These are phyloP conservation scores for Lytechinus pictus DNA, from an alignment of 35 echinoderm and acorn worm species.

Conservation along the genomic window DNA sequence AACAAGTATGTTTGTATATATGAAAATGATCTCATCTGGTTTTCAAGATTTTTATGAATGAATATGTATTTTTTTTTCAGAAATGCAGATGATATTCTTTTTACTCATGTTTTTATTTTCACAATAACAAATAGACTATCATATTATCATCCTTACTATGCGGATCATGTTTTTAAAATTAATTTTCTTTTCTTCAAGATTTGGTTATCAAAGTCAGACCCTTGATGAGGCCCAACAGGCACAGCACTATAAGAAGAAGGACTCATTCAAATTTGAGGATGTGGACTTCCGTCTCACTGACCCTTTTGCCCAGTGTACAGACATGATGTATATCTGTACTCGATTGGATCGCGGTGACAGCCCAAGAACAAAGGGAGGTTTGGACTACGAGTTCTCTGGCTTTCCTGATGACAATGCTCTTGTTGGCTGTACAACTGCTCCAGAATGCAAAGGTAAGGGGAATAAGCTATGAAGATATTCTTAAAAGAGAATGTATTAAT, in stretches of 20 bases:
- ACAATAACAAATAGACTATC: too few species aligned
- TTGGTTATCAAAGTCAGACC: constrained; percentile 35
- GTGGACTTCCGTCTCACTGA: constrained; percentile 51
- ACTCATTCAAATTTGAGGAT: constrained; percentile 59
- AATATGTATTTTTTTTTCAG: too few species aligned
- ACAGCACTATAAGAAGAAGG: constrained; percentile 50
- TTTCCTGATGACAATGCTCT: constrained; percentile 62
- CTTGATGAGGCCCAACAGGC: neutral
- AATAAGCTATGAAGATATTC: neutral
- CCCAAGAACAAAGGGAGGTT: constrained; percentile 43
- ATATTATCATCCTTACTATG: too few species aligned
- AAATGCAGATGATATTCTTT: too few species aligned
- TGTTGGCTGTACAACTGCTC: constrained; percentile 69
- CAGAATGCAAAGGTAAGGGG: constrained; percentile 70
- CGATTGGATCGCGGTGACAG: constrained; percentile 57
- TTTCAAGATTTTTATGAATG: too few species aligned
- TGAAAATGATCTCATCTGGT: too few species aligned
- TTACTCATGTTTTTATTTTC: too few species aligned
- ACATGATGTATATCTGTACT: constrained; percentile 60
- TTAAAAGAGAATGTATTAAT: neutral
- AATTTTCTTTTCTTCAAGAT: neutral
- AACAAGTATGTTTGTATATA: too few species aligned
- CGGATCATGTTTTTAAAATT: neutral
- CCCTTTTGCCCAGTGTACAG: constrained; percentile 35
- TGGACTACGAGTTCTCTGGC: constrained; percentile 56